phyloP scores from a whole-genome alignment of 2,888 invertebrate species.

The Caenorhabditis doughertyi region DNA sequence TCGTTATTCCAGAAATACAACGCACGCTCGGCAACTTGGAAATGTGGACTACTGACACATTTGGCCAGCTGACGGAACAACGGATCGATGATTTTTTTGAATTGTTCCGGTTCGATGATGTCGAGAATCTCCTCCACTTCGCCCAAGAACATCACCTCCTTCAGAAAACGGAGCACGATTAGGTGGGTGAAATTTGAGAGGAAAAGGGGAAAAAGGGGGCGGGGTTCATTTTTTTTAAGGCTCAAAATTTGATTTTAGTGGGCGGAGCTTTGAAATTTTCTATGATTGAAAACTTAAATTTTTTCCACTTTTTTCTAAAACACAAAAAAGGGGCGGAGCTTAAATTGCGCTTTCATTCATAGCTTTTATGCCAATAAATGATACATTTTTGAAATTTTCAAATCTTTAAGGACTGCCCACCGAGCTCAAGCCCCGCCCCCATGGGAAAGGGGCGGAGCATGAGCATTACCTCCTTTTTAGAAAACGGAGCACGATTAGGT shows the following conservation, averaged over 20 bases:
- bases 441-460: too few relatives aligned
- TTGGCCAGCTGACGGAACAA: constrained; percentile 98
- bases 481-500: constrained; percentile 60
- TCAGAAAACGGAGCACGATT: constrained; percentile 68
- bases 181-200: neutral
- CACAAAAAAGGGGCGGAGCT: too few relatives aligned
- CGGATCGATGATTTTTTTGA: constrained; percentile 97
- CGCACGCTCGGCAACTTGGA: constrained; percentile 98
- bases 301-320: too few relatives aligned
- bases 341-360: too few relatives aligned
- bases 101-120: constrained; percentile 99
- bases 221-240: neutral
- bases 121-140: constrained; percentile 99
- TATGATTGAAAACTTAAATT: too few relatives aligned
- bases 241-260: neutral
- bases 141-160: constrained; percentile 97
- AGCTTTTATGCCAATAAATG: too few relatives aligned
- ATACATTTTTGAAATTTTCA: too few relatives aligned
- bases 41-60: constrained; percentile 99
- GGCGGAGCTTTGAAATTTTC: too few relatives aligned
- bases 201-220: neutral
- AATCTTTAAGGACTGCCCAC: too few relatives aligned
- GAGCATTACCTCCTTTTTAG: constrained; percentile 93
- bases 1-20: constrained; percentile 99
- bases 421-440: too few relatives aligned